Percentiles rank a stretch among this genome's conserved stretches.
phyloP scores from a whole-genome alignment of 1,140 invertebrate genomes.

The Drosophila mayri region DNA sequence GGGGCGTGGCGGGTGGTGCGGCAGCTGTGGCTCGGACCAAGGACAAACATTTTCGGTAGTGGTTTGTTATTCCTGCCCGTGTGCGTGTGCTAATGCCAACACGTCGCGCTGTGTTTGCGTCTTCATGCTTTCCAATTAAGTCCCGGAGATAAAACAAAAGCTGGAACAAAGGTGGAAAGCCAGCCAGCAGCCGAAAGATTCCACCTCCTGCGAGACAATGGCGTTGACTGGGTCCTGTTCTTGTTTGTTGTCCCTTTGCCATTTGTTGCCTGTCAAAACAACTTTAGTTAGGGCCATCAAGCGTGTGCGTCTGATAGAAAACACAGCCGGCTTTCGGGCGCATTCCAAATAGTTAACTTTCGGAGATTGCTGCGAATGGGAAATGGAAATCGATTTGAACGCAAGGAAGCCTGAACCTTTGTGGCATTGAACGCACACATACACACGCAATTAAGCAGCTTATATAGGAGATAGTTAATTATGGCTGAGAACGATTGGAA shows the following conservation, averaged over 20 bases:
- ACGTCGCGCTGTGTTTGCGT: slow-evolving; percentile 51
- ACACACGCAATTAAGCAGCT: slow-evolving; percentile 34
- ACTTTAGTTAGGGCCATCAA: slow-evolving; percentile 41
- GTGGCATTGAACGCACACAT: slow-evolving; percentile 7
- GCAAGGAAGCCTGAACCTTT: neutral
- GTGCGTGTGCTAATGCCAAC: slow-evolving; percentile 65
- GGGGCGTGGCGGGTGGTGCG: neutral
- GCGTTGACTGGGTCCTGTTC: slow-evolving; percentile 9
- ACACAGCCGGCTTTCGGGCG: slow-evolving; percentile 47
- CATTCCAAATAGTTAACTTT: slow-evolving; percentile 39
- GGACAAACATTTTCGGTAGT: slow-evolving; percentile 58
- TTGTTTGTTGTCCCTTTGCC: slow-evolving; percentile 37
- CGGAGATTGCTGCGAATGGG: slow-evolving; percentile 15
- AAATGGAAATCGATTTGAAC: slow-evolving; percentile 39
- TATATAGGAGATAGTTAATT: slow-evolving; percentile 35
- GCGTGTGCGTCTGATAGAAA: slow-evolving; percentile 16
- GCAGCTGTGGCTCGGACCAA: slow-evolving; percentile 25
- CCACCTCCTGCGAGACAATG: slow-evolving; percentile 35
- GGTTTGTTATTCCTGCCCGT: slow-evolving; percentile 57
- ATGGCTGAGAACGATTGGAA: slow-evolving; percentile 12
- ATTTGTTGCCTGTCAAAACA: slow-evolving; percentile 53
- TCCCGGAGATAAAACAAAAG: slow-evolving; percentile 63
- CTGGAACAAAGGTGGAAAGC: slow-evolving; percentile 63
- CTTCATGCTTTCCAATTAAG: slow-evolving; percentile 74
- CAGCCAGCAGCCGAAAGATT: slow-evolving; percentile 31